Base-by-base conservation (phyloP, 2,113 vertebrate species). In the Sterrhoptilus dennistouni region DNA sequence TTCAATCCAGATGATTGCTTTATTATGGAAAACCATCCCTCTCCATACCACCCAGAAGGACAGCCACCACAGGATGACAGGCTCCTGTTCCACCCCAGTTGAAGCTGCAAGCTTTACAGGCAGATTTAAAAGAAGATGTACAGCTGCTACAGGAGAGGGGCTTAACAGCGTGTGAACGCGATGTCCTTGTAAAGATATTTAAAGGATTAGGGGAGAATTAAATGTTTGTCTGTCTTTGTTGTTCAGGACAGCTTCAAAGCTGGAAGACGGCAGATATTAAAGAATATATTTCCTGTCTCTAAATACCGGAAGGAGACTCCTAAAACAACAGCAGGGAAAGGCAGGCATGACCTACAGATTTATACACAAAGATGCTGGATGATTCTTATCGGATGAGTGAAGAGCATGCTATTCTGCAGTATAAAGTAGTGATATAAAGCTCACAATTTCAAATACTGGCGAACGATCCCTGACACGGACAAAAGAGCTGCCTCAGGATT, bases 1-100 rank as follows among this genome's bases (percentile, higher is more conserved):
- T 96, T 96, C 94, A 95, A 95, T 92, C 90, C 94, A 96, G 85
- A 98, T 78, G 81, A 96, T 63, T 12, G n/a, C 90, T 96, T 97
- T 93, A 90, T 97, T 95, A 97, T 93, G 90, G 89, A 95, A 97
- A 97, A 82, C 47, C 52, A 92, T 91, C 69, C 90, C 70, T 56
- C 60, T 89, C n/a, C 19, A 18, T 92, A 64, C 95, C 95, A 95
- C 93, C 95, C 90, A 97, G 89, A 96, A 96, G 94, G 82, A 64
- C 49, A 84, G 71, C 33, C 82, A 78, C 49, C 47, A 11, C 0
- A 6, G 59, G 76, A 53, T 25, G 82, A 93, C 17, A 1, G 59
- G 90, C 83, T 90, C 89, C 92, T 83, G 89, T 89, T 88, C 76
- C 17, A 1, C 17, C 53, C 71, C 66, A 25, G 76, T 13, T 49